Percentiles rank a stretch among this genome's conserved stretches.
phyloP scores from a whole-genome alignment of 2,113 vertebrate species.

The Channa maculata region DNA sequence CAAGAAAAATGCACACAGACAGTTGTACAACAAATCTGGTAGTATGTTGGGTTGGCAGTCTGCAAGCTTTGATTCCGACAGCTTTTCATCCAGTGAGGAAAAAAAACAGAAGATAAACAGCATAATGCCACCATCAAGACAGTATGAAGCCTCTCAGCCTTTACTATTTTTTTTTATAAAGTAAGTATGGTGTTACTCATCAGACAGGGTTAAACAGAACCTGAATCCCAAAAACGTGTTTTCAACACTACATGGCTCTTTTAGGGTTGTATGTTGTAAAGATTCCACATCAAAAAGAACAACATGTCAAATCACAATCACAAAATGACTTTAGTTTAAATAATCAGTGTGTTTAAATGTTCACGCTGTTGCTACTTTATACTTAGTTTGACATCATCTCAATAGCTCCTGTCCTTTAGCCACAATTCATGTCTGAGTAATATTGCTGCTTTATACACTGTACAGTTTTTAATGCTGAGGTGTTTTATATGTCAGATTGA shows the following conservation, averaged over 20 bases:
- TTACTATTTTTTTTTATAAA: slow-evolving; percentile 58
- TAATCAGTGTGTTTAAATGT: too few relatives aligned
- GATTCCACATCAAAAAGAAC: not conserved
- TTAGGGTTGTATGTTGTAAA: not conserved
- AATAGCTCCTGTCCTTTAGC: too few relatives aligned
- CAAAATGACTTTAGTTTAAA: too few relatives aligned
- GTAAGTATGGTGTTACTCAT: slow-evolving; percentile 21
- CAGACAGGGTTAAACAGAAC: not conserved
- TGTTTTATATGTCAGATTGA: too few relatives aligned
- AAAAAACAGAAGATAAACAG: not conserved
- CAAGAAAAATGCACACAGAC: too few relatives aligned
- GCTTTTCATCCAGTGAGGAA: not conserved
- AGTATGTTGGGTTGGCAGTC: not conserved
- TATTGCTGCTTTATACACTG: too few relatives aligned
- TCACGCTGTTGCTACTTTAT: too few relatives aligned
- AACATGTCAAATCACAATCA: not conserved
- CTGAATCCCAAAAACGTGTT: not conserved
- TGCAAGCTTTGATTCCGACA: not conserved
- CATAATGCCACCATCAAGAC: slow-evolving; percentile 51
- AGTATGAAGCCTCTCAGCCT: slow-evolving; percentile 11
- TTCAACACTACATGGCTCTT: not conserved
- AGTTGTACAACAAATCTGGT: not conserved
- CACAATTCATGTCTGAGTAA: too few relatives aligned
- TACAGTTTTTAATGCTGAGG: too few relatives aligned
- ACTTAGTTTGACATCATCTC: too few relatives aligned